Percentiles rank a stretch among this genome's conserved stretches.
phyloP scores from a whole-genome alignment of 1,140 invertebrate species.

The Mycetomoellerius zeteki region DNA sequence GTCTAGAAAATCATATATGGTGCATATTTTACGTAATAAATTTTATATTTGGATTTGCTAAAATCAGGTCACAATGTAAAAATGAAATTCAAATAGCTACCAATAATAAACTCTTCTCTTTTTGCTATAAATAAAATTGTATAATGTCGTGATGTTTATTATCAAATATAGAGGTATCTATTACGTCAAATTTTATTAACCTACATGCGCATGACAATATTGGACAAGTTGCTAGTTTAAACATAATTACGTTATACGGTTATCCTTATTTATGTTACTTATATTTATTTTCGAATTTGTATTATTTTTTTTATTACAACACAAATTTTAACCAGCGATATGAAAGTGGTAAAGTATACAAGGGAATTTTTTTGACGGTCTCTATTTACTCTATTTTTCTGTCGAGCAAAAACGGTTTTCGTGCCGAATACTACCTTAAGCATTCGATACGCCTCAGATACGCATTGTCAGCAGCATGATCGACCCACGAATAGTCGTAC shows the following conservation, averaged over 20 bases:
- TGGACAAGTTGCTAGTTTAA: neutral
- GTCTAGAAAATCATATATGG: neutral
- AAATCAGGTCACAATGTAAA: neutral
- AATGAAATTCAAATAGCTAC: neutral
- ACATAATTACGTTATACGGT: no score
- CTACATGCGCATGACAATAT: neutral
- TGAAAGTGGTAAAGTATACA: neutral
- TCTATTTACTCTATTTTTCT: neutral
- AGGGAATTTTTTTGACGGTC: neutral
- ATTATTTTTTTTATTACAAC: neutral
- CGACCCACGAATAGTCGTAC: constrained; percentile 55
- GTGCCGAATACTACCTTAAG: neutral
- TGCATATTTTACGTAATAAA: neutral
- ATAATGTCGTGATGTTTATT: neutral
- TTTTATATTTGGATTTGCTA: neutral
- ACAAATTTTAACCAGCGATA: neutral
- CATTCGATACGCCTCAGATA: constrained; percentile 20
- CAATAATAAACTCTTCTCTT: neutral
- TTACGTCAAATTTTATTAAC: neutral
- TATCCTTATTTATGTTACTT: neutral
- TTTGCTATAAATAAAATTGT: neutral
- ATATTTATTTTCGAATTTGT: constrained; percentile 9
- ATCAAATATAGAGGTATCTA: no score
- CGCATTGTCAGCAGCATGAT: constrained; percentile 33
- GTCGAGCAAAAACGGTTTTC: neutral